Evolutionary conservation across 2,888 invertebrate genomes (phyloP), one percentile per base, ranked within the genome.

Genomic region (Spatulosminthurus flaviceps): DNA sequence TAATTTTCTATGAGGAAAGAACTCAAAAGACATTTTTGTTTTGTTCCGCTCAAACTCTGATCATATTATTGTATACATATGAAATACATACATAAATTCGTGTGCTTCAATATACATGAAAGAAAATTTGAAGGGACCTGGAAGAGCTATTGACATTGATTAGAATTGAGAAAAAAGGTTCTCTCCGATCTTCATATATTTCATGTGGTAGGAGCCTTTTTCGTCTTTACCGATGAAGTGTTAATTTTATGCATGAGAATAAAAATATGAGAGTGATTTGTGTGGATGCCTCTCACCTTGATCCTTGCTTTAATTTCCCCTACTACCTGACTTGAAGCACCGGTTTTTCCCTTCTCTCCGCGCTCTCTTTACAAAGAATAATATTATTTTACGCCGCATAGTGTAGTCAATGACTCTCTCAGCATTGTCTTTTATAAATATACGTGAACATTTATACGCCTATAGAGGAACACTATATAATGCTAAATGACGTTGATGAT

Each of bases 261-360:
- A 66, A 67, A 61, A 74, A 74, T 42, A 22, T 74, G 61, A 34
- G 73, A 73, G 51, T 75, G 69, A 76, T 76, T 76, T 76, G 76
- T 67, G 66, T 67, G 28, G 28, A 76, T 24, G 26, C 75, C 67
- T 76, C n/a, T n/a, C 76, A 67, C 67, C 76, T 76, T 42, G 76
- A 66, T 76, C 76, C 76, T 51, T n/a, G 67, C 76, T 76, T 76
- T 76, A 76, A 76, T 76, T 76, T 69, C 67, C n/a, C n/a, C n/a
- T 66, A 28, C 76, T 76, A 76, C 67, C 67, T 66, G 67, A 67
- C 76, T 76, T 76, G 76, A 76, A 67, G 64, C 67, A 76, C 76
- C 76, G 76, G 76, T 76, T 76, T 75, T 64, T n/a, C n/a, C n/a
- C n/a, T n/a, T n/a, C n/a, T n/a, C n/a, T n/a, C n/a, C n/a, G n/a